Conservation (phyloP, 2,888 invertebrate species). For the Halocaridina rubra region DNA sequence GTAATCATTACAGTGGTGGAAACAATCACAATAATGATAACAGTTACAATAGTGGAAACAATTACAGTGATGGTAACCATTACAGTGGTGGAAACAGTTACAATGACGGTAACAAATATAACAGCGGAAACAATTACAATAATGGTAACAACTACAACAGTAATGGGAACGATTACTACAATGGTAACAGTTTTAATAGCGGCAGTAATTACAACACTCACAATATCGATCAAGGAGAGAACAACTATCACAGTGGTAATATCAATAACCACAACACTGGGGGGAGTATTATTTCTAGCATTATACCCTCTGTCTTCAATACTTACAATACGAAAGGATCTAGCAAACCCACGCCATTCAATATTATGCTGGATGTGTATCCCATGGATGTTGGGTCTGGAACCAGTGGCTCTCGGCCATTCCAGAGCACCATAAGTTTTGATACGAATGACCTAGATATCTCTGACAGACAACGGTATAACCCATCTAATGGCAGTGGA, state of each 20-base stretch:
- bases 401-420: not conserved
- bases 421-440: conserved; percentile 2
- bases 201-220: not conserved
- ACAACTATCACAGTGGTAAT: not conserved
- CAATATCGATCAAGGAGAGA: not conserved
- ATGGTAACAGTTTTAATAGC: not conserved
- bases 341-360: conserved; percentile 19
- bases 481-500: not conserved
- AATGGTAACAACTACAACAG: not conserved
- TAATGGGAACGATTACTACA: not conserved
- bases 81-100: not conserved
- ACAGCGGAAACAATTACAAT: not conserved
- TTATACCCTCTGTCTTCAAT: not conserved
- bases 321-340: not conserved
- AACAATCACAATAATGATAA: not conserved
- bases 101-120: not conserved
- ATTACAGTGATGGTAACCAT: not conserved
- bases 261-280: not conserved
- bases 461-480: not conserved
- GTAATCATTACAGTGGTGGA: not conserved
- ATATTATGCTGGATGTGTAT: conserved; percentile 46
- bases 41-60: not conserved
- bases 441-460: not conserved
- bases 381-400: conserved; percentile 22
- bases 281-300: not conserved